These are phyloP conservation scores for Apoderus coryli DNA, from an alignment of 2,888 invertebrate genomes.

Conservation along the genomic window DNA sequence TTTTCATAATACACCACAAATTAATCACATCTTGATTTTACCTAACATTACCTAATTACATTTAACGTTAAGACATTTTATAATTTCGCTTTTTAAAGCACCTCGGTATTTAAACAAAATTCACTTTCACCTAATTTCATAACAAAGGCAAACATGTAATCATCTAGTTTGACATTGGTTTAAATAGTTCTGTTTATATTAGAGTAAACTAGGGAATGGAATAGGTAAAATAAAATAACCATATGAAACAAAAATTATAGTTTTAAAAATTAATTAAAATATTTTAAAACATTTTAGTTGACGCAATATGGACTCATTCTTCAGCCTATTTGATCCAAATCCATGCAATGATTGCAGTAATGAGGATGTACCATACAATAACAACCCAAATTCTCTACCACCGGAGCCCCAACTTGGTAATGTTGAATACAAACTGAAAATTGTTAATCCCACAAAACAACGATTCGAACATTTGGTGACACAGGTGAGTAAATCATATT, in stretches of 20 bases:
- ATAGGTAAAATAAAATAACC: too few species aligned
- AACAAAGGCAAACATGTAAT: slow-evolving; percentile 17
- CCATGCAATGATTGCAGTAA: slow-evolving; percentile 35
- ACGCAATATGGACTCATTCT: slow-evolving; percentile 60
- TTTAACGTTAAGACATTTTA: not conserved
- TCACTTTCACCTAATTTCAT: slow-evolving; percentile 21
- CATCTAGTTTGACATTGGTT: slow-evolving; percentile 9
- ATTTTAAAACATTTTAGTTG: too few species aligned
- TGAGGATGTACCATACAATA: slow-evolving; percentile 33
- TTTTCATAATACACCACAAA: too few species aligned
- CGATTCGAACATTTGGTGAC: slow-evolving; percentile 94
- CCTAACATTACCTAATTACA: slow-evolving; percentile 1
- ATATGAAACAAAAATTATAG: too few species aligned
- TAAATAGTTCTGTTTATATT: too few species aligned
- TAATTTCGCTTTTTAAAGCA: too few species aligned
- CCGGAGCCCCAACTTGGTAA: slow-evolving; percentile 91
- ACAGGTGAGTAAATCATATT: slow-evolving; percentile 56
- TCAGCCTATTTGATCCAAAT: slow-evolving; percentile 63
- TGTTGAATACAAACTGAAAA: slow-evolving; percentile 89
- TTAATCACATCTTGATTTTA: too few species aligned
- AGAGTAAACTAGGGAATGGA: too few species aligned
- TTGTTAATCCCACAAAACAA: slow-evolving; percentile 81
- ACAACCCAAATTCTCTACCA: slow-evolving; percentile 50
- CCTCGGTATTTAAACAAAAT: slow-evolving; percentile 1
- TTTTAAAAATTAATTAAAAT: too few species aligned